phyloP scores from a whole-genome alignment of 2,797 vertebrate genomes.

The Pristis pectinata region DNA sequence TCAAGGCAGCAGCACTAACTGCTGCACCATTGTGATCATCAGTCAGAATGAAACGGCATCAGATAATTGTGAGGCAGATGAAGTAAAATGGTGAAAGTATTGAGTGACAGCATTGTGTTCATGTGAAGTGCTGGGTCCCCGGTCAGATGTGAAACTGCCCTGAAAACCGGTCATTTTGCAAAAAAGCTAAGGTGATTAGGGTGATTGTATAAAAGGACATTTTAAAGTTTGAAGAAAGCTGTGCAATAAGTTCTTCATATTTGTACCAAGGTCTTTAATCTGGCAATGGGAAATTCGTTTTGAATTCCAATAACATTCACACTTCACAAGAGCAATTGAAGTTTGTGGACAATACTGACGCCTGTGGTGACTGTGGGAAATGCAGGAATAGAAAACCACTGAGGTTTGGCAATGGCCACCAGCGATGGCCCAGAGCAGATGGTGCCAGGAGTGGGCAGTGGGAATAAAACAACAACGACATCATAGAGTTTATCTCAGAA shows the following conservation, averaged over 20 bases:
- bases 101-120: neutral
- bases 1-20: too few species aligned
- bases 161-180: neutral
- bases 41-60: neutral
- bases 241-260: neutral
- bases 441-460: neutral
- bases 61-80: neutral
- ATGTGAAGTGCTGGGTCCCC: neutral
- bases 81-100: neutral
- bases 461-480: neutral
- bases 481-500: neutral
- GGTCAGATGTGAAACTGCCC: too few species aligned
- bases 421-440: neutral
- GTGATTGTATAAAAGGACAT: neutral
- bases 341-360: slow-evolving; percentile 28
- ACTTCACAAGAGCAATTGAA: neutral
- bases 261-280: neutral
- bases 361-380: neutral
- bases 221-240: neutral
- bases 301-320: neutral
- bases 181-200: too few species aligned
- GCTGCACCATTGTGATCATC: too few species aligned
- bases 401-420: neutral
- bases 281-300: neutral
- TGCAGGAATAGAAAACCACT: neutral